phyloP scores from a whole-genome alignment of 1,140 invertebrate species.

The Ctenoplectra terminalis region DNA sequence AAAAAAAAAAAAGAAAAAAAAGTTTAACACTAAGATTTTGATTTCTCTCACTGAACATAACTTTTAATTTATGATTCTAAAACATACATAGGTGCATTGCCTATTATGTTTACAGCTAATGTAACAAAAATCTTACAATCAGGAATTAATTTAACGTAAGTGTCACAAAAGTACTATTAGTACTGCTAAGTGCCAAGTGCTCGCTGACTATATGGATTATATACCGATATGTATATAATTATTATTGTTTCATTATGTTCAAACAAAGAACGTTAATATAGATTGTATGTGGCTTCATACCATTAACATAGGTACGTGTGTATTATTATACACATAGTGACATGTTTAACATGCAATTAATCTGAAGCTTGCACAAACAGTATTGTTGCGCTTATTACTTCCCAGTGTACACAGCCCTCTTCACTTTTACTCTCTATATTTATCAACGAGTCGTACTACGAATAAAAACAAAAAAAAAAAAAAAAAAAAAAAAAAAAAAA shows the following conservation, averaged over 20 bases:
- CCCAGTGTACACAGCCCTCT: constrained; percentile 81
- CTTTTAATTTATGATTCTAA: not conserved
- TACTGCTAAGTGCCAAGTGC: constrained; percentile 65
- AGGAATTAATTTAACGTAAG: constrained; percentile 50
- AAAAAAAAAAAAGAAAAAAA: too few relatives aligned
- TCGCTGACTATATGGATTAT: constrained; percentile 66
- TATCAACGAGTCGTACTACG: too few relatives aligned
- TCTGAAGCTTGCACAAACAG: constrained; percentile 82
- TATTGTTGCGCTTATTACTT: constrained; percentile 82
- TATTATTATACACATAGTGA: constrained; percentile 77
- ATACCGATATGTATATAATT: constrained; percentile 74
- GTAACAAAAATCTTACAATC: constrained; percentile 53
- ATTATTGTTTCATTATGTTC: constrained; percentile 67
- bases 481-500: too few relatives aligned
- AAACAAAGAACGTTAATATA: constrained; percentile 72
- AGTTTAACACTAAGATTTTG: too few relatives aligned
- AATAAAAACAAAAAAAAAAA: too few relatives aligned
- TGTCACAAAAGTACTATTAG: constrained; percentile 53
- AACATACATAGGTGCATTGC: constrained; percentile 26
- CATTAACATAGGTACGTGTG: constrained; percentile 74
- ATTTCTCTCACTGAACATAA: too few relatives aligned
- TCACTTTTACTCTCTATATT: constrained; percentile 67
- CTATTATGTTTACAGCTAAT: constrained; percentile 28
- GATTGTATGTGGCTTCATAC: constrained; percentile 71
- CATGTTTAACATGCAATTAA: constrained; percentile 83